Evolutionary conservation across 2,113 vertebrate species (phyloP).

Genomic region (Micromys minutus): DNA sequence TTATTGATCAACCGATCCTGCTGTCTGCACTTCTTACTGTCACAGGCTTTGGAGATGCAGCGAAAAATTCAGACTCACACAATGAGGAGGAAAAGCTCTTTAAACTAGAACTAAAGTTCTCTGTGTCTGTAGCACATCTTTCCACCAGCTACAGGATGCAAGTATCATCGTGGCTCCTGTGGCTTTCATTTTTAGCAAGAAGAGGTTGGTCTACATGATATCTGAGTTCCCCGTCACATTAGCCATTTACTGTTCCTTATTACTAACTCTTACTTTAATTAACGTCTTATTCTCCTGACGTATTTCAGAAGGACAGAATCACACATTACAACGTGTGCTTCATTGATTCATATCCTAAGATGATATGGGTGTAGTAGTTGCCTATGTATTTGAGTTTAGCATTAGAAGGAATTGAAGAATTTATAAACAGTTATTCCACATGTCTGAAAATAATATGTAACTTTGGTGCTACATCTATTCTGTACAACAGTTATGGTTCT

Average conservation of each 20-base stretch:
- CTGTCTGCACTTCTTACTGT: constrained; percentile 5
- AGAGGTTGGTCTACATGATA: neutral
- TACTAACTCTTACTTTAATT: neutral
- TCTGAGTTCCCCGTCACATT: neutral
- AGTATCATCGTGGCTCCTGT: neutral
- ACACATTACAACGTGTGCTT: neutral
- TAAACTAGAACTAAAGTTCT: neutral
- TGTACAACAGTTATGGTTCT: neutral
- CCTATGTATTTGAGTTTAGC: neutral
- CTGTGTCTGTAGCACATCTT: neutral
- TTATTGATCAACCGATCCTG: neutral
- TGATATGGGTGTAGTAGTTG: neutral
- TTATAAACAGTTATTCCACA: neutral
- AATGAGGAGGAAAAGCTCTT: neutral
- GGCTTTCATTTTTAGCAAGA: neutral
- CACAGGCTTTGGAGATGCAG: neutral
- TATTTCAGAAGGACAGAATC: neutral
- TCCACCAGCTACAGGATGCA: neutral
- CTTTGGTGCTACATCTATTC: neutral
- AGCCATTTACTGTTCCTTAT: neutral
- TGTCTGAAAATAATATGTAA: neutral
- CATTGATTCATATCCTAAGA: neutral
- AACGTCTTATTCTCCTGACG: neutral
- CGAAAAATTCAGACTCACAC: neutral
- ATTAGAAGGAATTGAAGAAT: neutral